These are phyloP conservation scores for Ambastaia sidthimunki DNA, from an alignment of 2,797 vertebrate species.

Conservation along the genomic window DNA sequence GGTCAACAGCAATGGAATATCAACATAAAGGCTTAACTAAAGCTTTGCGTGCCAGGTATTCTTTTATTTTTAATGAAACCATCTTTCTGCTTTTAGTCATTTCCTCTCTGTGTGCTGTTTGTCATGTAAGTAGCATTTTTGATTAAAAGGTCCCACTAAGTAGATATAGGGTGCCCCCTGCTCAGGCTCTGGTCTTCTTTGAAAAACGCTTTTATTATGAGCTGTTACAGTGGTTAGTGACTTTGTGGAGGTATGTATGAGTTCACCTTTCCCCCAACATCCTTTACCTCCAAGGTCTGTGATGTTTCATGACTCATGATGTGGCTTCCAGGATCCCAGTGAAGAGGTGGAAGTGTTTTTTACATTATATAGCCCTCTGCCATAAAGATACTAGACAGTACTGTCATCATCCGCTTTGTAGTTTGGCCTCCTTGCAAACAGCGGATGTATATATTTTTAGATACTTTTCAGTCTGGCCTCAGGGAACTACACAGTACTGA, in stretches of 20 bases:
- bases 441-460: slow-evolving; percentile 49
- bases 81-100: slow-evolving; percentile 57
- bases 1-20: slow-evolving; percentile 24
- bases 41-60: slow-evolving; percentile 29
- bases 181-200: slow-evolving; percentile 49
- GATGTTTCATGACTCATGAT: slow-evolving; percentile 59
- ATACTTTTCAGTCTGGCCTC: not conserved
- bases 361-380: slow-evolving; percentile 57
- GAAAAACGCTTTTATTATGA: slow-evolving; percentile 59
- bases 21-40: slow-evolving; percentile 23
- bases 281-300: slow-evolving; percentile 52
- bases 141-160: slow-evolving; percentile 30
- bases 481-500: not conserved
- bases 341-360: slow-evolving; percentile 69
- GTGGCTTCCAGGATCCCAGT: slow-evolving; percentile 45
- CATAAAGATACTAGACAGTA: slow-evolving; percentile 61
- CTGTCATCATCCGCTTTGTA: slow-evolving; percentile 66
- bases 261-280: slow-evolving; percentile 53
- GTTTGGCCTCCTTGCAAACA: slow-evolving; percentile 47
- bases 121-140: slow-evolving; percentile 50
- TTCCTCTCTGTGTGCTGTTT: slow-evolving; percentile 52
- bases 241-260: slow-evolving; percentile 38
- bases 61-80: slow-evolving; percentile 59
- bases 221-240: slow-evolving; percentile 61
- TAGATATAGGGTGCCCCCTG: slow-evolving; percentile 25